Conservation (phyloP, 2,113 vertebrate species). For the Anthoscopus minutus region DNA sequence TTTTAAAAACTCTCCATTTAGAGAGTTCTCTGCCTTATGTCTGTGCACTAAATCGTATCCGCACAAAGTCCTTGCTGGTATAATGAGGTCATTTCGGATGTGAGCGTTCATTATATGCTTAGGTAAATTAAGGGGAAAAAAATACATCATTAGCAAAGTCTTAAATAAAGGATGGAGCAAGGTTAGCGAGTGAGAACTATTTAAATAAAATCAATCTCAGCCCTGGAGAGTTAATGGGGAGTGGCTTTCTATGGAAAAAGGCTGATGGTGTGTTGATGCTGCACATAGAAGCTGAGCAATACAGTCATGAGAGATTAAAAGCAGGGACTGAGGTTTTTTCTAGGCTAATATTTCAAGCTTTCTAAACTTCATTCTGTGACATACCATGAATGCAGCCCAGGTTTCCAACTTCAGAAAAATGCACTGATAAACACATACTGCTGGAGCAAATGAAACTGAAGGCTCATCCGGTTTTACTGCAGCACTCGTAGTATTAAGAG, state of each 20-base stretch:
- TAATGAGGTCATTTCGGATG: conserved; percentile 33
- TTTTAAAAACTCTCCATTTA: conserved; percentile 5
- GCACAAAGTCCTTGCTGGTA: background rate
- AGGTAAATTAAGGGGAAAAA: conserved; percentile 9
- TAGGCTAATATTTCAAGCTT: conserved; percentile 43
- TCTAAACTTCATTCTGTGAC: conserved; percentile 10
- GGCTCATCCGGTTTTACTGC: conserved; percentile 35
- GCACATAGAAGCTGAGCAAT: background rate
- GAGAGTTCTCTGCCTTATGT: background rate
- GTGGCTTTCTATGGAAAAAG: background rate
- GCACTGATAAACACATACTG: conserved; percentile 15
- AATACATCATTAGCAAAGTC: conserved; percentile 27
- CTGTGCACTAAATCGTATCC: background rate
- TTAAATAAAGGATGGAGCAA: conserved; percentile 31
- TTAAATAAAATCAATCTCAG: conserved; percentile 28
- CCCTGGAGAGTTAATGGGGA: background rate
- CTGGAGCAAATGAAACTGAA: conserved; percentile 30
- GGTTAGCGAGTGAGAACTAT: conserved; percentile 30
- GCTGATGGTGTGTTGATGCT: background rate
- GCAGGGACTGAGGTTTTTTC: background rate
- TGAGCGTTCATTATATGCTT: background rate
- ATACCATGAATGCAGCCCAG: background rate
- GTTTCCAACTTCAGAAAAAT: conserved; percentile 28
- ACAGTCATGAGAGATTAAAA: background rate
- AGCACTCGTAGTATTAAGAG: conserved; percentile 42